Conservation (phyloP, 1,140 invertebrate species). For the Pseudomyrmex pallidus region DNA sequence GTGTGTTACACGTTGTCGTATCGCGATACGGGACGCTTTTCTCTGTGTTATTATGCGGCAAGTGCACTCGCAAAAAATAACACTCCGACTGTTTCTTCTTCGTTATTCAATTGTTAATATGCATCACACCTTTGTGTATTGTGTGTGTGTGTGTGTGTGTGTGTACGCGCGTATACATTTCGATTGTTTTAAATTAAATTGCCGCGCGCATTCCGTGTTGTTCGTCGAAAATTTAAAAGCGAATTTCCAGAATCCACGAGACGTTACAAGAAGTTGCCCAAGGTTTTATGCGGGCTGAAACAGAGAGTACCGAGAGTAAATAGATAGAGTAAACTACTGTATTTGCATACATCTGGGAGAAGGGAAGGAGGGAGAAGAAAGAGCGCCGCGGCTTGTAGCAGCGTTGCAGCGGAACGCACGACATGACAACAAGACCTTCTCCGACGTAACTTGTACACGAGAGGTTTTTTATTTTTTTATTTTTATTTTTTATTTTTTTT, state of each 20-base stretch:
- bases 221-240: conserved; percentile 33
- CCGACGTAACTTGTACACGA: neutral
- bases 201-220: neutral
- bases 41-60: neutral
- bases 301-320: conserved; percentile 18
- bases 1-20: neutral
- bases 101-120: neutral
- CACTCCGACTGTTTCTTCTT: neutral
- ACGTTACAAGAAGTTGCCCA: conserved; percentile 28
- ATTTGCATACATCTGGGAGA: conserved; percentile 25
- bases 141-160: neutral
- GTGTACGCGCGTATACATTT: neutral
- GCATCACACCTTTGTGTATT: neutral
- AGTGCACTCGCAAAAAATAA: neutral
- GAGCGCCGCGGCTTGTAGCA: neutral
- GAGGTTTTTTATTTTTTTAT: no score
- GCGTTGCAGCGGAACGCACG: conserved; percentile 1
- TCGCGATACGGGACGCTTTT: neutral
- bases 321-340: conserved; percentile 42
- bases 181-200: neutral
- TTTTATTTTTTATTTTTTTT: conserved; percentile 14
- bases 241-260: neutral
- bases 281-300: conserved; percentile 48
- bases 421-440: conserved; percentile 9
- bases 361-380: neutral